These are phyloP conservation scores for Listronotus oregonensis DNA, from an alignment of 1,140 invertebrate species.

Conservation along the genomic window DNA sequence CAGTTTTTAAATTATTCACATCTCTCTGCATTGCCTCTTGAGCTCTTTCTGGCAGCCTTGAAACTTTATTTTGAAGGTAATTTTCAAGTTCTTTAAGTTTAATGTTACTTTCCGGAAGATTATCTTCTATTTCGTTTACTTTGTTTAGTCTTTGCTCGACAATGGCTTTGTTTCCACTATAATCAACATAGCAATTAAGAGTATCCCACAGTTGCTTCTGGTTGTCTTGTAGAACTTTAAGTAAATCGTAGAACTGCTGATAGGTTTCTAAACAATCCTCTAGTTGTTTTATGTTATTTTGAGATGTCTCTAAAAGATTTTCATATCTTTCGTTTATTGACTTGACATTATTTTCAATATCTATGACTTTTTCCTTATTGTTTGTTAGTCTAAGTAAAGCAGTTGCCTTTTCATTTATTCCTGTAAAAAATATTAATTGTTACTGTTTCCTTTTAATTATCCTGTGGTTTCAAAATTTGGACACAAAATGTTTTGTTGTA, in stretches of 20 bases:
- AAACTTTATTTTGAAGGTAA: constrained; percentile 68
- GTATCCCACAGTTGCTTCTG: constrained; percentile 87
- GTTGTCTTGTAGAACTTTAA: constrained; percentile 83
- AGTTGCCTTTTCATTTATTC: constrained; percentile 83
- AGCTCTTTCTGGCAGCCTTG: constrained; percentile 71
- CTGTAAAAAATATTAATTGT: constrained; percentile 36
- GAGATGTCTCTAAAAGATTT: constrained; percentile 64
- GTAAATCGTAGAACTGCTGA: constrained; percentile 83
- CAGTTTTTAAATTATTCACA: constrained; percentile 72
- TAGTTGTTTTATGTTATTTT: constrained; percentile 69
- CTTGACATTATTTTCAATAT: constrained; percentile 70
- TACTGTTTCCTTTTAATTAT: not conserved
- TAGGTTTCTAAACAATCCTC: constrained; percentile 78
- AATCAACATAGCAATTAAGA: constrained; percentile 76
- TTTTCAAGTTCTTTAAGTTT: constrained; percentile 73
- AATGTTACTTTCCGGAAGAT: constrained; percentile 72
- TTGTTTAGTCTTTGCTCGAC: constrained; percentile 75
- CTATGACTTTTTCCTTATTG: constrained; percentile 64
- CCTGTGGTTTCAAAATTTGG: constrained; percentile 4
- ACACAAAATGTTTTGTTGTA: constrained; percentile 10
- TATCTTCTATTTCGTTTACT: constrained; percentile 77
- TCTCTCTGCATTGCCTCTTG: constrained; percentile 83
- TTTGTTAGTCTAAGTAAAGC: constrained; percentile 65
- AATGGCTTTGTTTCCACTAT: constrained; percentile 77
- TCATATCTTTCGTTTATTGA: constrained; percentile 78